Conservation (phyloP, 2,888 invertebrate genomes). For the Trilocha varians region DNA sequence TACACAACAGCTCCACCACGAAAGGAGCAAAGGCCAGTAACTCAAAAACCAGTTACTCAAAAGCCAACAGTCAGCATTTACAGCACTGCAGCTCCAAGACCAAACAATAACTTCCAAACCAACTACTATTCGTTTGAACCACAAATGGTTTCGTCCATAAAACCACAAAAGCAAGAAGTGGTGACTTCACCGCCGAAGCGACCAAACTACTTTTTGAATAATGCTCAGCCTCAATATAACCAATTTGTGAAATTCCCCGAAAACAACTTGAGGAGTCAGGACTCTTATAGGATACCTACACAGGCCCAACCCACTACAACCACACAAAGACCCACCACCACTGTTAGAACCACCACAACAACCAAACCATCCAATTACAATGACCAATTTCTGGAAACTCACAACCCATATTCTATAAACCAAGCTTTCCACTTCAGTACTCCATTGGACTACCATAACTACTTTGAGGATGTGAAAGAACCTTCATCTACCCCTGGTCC, state of each 20-base stretch:
- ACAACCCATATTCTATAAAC: conserved; percentile 66
- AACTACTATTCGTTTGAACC: conserved; percentile 62
- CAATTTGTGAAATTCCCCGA: conserved; percentile 35
- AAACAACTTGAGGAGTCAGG: conserved; percentile 25
- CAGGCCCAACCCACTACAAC: conserved; percentile 32
- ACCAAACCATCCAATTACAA: conserved; percentile 49
- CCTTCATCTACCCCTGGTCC: conserved; percentile 32
- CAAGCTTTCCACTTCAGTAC: conserved; percentile 67
- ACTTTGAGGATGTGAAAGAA: conserved; percentile 53
- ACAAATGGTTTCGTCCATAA: conserved; percentile 47
- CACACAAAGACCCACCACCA: conserved; percentile 25
- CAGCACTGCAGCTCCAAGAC: conserved; percentile 51
- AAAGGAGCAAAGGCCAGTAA: conserved; percentile 21
- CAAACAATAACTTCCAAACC: conserved; percentile 33
- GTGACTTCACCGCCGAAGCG: conserved; percentile 31
- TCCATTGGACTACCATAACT: conserved; percentile 57
- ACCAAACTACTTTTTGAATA: conserved; percentile 43
- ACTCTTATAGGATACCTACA: conserved; percentile 30
- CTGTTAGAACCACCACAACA: conserved; percentile 39
- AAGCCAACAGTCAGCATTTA: conserved; percentile 57
- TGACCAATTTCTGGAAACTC: conserved; percentile 56
- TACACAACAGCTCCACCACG: conserved; percentile 23
- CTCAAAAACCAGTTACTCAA: conserved; percentile 47
- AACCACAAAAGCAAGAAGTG: conserved; percentile 32
- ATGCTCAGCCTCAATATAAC: conserved; percentile 37